These are phyloP conservation scores for Pseudotriccus pelzelni DNA, from an alignment of 2,797 vertebrate genomes.

Conservation along the genomic window DNA sequence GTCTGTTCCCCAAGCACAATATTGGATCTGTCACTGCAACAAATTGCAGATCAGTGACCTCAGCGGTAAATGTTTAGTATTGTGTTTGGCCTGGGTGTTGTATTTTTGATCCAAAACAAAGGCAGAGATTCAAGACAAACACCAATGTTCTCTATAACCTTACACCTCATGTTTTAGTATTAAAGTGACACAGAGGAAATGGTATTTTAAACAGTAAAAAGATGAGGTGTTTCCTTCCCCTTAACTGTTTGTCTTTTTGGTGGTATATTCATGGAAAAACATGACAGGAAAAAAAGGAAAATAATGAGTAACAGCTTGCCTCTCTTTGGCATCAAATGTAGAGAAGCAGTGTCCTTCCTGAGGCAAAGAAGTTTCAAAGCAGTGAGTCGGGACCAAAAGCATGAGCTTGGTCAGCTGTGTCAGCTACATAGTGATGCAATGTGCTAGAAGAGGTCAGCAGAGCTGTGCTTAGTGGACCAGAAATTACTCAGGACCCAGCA, in stretches of 20 bases:
- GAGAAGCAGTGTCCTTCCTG: neutral
- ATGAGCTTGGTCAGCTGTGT: neutral
- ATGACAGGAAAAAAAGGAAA: neutral
- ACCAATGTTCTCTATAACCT: neutral
- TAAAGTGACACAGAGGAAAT: neutral
- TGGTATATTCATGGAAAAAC: neutral
- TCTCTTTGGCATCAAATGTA: neutral
- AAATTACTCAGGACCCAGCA: neutral
- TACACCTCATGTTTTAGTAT: slow-evolving; percentile 19
- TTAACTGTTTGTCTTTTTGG: neutral
- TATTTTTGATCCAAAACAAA: slow-evolving; percentile 41
- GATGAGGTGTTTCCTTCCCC: neutral
- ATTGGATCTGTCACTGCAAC: slow-evolving; percentile 60
- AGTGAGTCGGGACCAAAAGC: neutral
- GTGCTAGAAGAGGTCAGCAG: neutral
- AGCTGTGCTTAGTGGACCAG: neutral
- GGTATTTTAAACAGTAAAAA: slow-evolving; percentile 1
- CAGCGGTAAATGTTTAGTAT: slow-evolving; percentile 42
- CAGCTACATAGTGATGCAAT: accelerated
- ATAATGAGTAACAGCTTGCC: neutral
- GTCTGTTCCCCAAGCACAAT: slow-evolving; percentile 41
- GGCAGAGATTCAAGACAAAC: slow-evolving; percentile 41
- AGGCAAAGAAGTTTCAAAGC: neutral
- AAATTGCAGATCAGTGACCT: slow-evolving; percentile 59
- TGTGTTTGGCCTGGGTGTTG: slow-evolving; percentile 37